These are phyloP conservation scores for Hippasteria phrygiana DNA, from an alignment of 53 echinoderm and acorn worm species.

Conservation along the genomic window DNA sequence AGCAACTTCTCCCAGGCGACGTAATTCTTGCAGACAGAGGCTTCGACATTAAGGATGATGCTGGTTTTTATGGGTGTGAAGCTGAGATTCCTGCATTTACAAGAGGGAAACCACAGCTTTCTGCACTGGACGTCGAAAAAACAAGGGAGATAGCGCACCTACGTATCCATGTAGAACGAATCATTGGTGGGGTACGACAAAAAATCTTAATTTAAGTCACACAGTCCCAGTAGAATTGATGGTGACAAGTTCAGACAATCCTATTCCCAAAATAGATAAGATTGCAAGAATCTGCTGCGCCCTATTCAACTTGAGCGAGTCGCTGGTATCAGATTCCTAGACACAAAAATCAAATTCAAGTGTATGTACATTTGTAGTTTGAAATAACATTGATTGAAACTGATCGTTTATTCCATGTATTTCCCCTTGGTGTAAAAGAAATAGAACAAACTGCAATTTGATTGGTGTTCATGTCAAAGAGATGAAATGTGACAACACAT, in stretches of 20 bases:
- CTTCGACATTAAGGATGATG: constrained; percentile 53
- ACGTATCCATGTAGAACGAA: constrained; percentile 27
- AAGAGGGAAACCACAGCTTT: constrained; percentile 37
- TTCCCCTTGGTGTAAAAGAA: too few species aligned
- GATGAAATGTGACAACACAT: too few species aligned
- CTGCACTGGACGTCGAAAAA: constrained; percentile 22
- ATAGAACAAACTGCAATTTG: too few species aligned
- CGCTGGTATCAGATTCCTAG: constrained; percentile 21
- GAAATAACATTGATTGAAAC: too few species aligned
- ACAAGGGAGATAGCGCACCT: constrained; percentile 28
- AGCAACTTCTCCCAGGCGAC: constrained; percentile 17
- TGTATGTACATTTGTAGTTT: neutral
- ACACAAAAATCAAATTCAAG: neutral
- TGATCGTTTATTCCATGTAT: too few species aligned
- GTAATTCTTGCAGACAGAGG: constrained; percentile 49
- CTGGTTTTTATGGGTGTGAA: constrained; percentile 48
- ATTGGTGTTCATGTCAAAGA: too few species aligned
- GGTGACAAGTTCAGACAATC: neutral
- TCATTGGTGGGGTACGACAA: constrained; percentile 30
- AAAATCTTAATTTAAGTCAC: constrained; percentile 2
- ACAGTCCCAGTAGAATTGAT: constrained; percentile 17
- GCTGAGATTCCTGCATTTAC: constrained; percentile 41
- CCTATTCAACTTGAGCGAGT: constrained; percentile 17
- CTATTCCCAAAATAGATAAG: constrained; percentile 14
- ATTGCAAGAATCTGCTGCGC: constrained; percentile 34